These are phyloP conservation scores for Seriola quinqueradiata DNA, from an alignment of 2,113 vertebrate genomes.

Conservation along the genomic window DNA sequence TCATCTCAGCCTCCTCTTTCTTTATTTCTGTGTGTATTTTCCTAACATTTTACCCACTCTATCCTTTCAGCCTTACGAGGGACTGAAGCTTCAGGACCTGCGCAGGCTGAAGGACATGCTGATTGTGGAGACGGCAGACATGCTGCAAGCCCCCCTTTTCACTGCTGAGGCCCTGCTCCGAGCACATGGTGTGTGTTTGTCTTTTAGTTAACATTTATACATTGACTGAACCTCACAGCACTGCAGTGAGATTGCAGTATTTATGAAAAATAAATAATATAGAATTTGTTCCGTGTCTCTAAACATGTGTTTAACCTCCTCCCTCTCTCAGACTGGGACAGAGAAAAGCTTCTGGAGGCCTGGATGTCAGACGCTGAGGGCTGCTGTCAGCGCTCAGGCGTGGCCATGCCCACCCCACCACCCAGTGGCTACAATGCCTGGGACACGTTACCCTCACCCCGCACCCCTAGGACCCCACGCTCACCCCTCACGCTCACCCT, in stretches of 20 bases:
- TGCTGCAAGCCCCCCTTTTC: constrained; percentile 98
- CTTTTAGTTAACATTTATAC: not conserved
- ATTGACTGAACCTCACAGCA: not conserved
- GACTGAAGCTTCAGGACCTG: constrained; percentile 95
- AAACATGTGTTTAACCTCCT: constrained; percentile 5
- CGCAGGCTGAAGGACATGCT: constrained; percentile 97
- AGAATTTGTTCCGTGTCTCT: not conserved
- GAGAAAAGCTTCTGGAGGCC: constrained; percentile 81
- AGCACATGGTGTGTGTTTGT: constrained; percentile 89
- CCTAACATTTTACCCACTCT: constrained; percentile 7
- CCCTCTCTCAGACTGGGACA: constrained; percentile 75
- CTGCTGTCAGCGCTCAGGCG: constrained; percentile 81
- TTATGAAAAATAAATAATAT: not conserved
- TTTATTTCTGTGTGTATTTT: not conserved
- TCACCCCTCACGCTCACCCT: constrained; percentile 81
- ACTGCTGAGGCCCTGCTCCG: constrained; percentile 97
- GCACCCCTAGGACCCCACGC: constrained; percentile 79
- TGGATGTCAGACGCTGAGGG: constrained; percentile 81
- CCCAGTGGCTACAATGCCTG: constrained; percentile 81
- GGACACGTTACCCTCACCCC: constrained; percentile 81
- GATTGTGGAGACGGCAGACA: constrained; percentile 98
- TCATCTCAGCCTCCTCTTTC: not conserved
- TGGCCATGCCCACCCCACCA: constrained; percentile 80
- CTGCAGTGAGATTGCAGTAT: not conserved
- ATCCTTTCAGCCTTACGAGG: constrained; percentile 90